Percentiles rank a stretch among this genome's conserved stretches.
These are phyloP conservation scores for Okamejei kenojei DNA, from an alignment of 2,797 vertebrate genomes.

Conservation along the genomic window DNA sequence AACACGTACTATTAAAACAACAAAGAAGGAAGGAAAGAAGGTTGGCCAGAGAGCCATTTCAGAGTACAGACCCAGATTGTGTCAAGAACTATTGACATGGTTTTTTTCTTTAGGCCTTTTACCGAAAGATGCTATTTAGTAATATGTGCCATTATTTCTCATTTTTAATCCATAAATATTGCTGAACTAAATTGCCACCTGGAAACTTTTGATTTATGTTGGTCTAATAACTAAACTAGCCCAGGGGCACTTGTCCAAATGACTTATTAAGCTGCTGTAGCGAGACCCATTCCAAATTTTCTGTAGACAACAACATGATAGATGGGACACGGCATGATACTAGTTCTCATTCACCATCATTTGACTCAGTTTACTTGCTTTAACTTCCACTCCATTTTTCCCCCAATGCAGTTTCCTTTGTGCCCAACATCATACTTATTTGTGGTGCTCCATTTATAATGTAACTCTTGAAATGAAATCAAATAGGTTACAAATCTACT, in stretches of 20 bases:
- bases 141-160: not conserved
- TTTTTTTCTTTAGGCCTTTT: not conserved
- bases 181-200: not conserved
- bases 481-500: not conserved
- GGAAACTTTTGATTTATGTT: not conserved
- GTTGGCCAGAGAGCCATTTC: not conserved
- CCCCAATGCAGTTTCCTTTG: not conserved
- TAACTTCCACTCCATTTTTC: not conserved
- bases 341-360: not conserved
- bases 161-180: not conserved
- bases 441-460: not conserved
- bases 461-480: not conserved
- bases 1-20: too few relatives aligned
- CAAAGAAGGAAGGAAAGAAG: too few relatives aligned
- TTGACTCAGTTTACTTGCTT: not conserved
- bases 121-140: not conserved
- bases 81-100: not conserved
- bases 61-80: not conserved
- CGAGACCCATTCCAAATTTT: not conserved
- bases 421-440: not conserved
- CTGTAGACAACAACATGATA: not conserved
- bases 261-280: not conserved
- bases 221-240: not conserved
- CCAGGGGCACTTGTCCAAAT: not conserved
- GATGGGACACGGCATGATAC: not conserved